These are phyloP conservation scores for Eulacestoma nigropectus DNA, from an alignment of 2,113 vertebrate genomes.

Conservation along the genomic window DNA sequence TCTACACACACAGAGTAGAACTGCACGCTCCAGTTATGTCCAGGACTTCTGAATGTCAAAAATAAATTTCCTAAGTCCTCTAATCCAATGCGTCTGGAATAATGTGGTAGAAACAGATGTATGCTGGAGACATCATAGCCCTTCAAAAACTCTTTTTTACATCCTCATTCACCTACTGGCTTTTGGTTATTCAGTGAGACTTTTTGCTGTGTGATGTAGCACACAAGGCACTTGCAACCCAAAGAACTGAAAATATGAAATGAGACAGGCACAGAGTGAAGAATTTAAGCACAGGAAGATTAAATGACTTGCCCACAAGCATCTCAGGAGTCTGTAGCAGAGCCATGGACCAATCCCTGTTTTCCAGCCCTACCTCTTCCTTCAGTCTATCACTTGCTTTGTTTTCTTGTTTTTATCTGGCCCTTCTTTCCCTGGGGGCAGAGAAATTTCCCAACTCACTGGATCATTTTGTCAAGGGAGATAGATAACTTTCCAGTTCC, in stretches of 20 bases:
- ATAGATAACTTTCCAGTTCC: conserved; percentile 41
- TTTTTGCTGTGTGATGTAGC: not conserved
- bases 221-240: not conserved
- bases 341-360: not conserved
- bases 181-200: not conserved
- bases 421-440: not conserved
- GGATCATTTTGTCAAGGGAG: conserved; percentile 54
- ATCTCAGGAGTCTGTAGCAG: not conserved
- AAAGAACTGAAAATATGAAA: not conserved
- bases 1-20: not conserved
- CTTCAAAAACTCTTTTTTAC: not conserved
- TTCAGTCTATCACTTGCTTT: conserved; percentile 21
- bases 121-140: not conserved
- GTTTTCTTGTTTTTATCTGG: conserved; percentile 14
- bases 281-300: not conserved
- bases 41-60: not conserved
- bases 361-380: not conserved
- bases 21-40: not conserved
- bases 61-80: not conserved
- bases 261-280: not conserved
- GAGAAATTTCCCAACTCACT: conserved; percentile 35
- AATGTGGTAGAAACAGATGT: not conserved
- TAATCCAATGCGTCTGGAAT: not conserved
- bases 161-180: not conserved
- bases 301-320: not conserved